Conservation (phyloP, 2,888 invertebrate species). For the Griposia aprilina region DNA sequence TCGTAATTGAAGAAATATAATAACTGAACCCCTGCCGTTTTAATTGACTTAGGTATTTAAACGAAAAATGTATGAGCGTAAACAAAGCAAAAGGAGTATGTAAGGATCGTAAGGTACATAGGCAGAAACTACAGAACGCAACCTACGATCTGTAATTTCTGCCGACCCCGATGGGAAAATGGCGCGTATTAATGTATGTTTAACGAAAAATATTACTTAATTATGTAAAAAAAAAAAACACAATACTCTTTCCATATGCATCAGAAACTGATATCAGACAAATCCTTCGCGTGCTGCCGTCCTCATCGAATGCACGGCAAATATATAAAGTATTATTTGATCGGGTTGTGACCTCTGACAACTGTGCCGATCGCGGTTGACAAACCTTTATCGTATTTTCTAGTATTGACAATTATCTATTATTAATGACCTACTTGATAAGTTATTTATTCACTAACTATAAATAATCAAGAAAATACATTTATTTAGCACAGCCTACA, state of each 20-base stretch:
- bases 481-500: too few relatives aligned
- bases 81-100: background rate
- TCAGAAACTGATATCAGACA: slow-evolving; percentile 30
- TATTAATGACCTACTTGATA: slow-evolving; percentile 16
- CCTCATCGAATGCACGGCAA: slow-evolving; percentile 31
- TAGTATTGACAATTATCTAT: slow-evolving; percentile 31
- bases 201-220: background rate
- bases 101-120: background rate
- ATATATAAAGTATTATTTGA: slow-evolving; percentile 37
- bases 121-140: too few relatives aligned
- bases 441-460: background rate
- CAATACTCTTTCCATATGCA: slow-evolving; percentile 13
- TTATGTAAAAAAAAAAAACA: background rate
- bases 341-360: slow-evolving; percentile 39
- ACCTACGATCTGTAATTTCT: background rate
- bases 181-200: background rate
- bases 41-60: background rate
- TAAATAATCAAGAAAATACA: too few relatives aligned
- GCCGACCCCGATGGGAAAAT: background rate
- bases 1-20: too few relatives aligned
- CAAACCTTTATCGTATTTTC: slow-evolving; percentile 31
- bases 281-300: slow-evolving; percentile 42
- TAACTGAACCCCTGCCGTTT: background rate
- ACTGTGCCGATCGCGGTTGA: slow-evolving; percentile 5
- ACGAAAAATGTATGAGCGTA: background rate